Conservation (phyloP, 2,797 vertebrate genomes). For the Trematomus bernacchii region DNA sequence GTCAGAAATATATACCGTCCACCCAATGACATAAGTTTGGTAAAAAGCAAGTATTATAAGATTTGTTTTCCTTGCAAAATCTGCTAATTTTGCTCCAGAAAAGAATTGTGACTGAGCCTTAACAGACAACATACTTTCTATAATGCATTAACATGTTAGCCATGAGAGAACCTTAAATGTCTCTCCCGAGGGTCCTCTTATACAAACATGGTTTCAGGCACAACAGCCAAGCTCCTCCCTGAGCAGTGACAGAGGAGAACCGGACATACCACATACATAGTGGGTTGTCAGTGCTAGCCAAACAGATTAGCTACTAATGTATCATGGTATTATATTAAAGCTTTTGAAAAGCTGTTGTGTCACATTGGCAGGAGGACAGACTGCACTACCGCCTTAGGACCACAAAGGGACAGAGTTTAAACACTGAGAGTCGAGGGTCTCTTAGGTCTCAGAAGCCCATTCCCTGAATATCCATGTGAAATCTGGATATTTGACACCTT, state of each 20-base stretch:
- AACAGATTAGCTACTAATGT: constrained; percentile 71
- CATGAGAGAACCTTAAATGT: constrained; percentile 52
- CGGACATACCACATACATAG: constrained; percentile 80
- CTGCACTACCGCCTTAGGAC: not conserved
- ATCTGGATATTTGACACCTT: not conserved
- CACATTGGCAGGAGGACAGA: constrained; percentile 8
- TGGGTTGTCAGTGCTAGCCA: constrained; percentile 65
- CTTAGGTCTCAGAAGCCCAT: not conserved
- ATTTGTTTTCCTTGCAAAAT: not conserved
- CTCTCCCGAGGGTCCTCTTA: constrained; percentile 61
- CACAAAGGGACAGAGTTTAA: not conserved
- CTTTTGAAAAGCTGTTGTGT: constrained; percentile 11
- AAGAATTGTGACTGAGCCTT: not conserved
- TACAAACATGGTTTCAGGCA: constrained; percentile 68
- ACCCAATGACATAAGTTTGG: not conserved
- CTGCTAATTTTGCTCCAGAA: not conserved
- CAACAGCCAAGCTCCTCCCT: constrained; percentile 57
- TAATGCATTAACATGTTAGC: constrained; percentile 48
- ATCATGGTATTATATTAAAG: constrained; percentile 30
- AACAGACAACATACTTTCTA: constrained; percentile 19
- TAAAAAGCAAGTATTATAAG: not conserved
- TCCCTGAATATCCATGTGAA: constrained; percentile 1
- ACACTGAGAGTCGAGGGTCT: not conserved
- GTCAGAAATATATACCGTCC: not conserved
- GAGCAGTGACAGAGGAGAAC: constrained; percentile 57